Evolutionary conservation across 2,888 invertebrate genomes (phyloP), one percentile per base, ranked within the genome.

Genomic region (Leucoma salicis): DNA sequence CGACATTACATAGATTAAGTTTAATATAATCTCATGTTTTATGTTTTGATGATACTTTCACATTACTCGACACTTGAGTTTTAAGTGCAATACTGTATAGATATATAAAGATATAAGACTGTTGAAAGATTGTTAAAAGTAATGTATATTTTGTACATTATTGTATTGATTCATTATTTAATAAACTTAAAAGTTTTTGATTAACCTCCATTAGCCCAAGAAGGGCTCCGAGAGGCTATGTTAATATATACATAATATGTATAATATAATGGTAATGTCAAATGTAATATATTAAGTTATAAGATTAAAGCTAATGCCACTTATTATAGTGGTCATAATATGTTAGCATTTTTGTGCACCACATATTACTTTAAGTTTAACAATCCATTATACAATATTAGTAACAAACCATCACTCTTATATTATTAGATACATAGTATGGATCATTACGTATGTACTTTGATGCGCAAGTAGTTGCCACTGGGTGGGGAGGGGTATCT

Each of bases 101-200:
- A 71, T 77, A 77, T 75, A 74, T 82, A 83, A 85, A 81, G 77
- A 71, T 87, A 85, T 86, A 85, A 87, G 88, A 89, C 88, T 89
- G 88, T 89, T 89, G 79, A 84, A 83, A 82, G 75, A 83, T 85
- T 86, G 82, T 85, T 86, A 78, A 67, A 75, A 59, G 49, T 81
- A 80, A 82, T 87, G 85, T 84, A 86, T 84, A 84, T 86, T 79
- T 83, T 87, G 85, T 88, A 86, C 82, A 84, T 86, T 85, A 77
- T 75, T 78, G 72, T 82, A 82, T 78, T 76, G 69, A 76, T 74
- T 75, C 63, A 77, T 75, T 78, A 75, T 75, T 78, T 73, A 66
- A 77, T 78, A 53, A 70, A 70, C 61, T 74, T 59, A 57, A 74
- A 73, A 74, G 68, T 72, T 79, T 78, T 79, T 73, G 74, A 73